Evolutionary conservation across 2,113 vertebrate species (phyloP).

Genomic region (Eupsittula cactorum): DNA sequence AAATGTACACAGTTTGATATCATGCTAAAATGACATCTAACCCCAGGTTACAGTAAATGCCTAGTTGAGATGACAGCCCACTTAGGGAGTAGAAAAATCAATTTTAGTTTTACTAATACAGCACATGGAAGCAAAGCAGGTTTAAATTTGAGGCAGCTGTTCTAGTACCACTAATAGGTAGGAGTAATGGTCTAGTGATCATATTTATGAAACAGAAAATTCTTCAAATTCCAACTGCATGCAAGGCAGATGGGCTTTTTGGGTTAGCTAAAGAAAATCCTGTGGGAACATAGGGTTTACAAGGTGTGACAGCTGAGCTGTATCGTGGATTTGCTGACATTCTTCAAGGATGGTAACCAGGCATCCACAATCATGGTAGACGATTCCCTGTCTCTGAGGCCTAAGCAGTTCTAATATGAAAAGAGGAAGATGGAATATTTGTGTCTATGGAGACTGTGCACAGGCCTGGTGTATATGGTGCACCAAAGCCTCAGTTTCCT

Average conservation of each 20-base stretch:
- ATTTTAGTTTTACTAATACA: background rate
- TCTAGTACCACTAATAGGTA: background rate
- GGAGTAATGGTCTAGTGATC: background rate
- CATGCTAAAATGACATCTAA: background rate
- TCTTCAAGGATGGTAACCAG: background rate
- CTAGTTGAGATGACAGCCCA: background rate
- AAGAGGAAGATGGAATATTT: background rate
- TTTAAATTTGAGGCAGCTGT: background rate
- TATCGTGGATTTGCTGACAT: background rate
- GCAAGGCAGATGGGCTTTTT: background rate
- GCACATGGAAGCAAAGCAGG: background rate
- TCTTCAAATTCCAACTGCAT: background rate
- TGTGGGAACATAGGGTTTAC: background rate
- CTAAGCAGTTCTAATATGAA: background rate
- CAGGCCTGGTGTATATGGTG: background rate
- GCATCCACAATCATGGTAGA: background rate
- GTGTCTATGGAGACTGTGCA: background rate
- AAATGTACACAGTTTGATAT: background rate
- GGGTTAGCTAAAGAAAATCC: background rate
- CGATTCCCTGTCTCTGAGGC: background rate
- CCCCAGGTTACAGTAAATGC: background rate
- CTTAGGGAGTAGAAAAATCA: background rate
- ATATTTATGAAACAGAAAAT: background rate
- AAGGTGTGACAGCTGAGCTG: background rate
- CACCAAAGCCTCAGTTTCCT: background rate